These are phyloP conservation scores for Eidolon dupreanum DNA, from an alignment of 2,797 vertebrate genomes.

Conservation along the genomic window DNA sequence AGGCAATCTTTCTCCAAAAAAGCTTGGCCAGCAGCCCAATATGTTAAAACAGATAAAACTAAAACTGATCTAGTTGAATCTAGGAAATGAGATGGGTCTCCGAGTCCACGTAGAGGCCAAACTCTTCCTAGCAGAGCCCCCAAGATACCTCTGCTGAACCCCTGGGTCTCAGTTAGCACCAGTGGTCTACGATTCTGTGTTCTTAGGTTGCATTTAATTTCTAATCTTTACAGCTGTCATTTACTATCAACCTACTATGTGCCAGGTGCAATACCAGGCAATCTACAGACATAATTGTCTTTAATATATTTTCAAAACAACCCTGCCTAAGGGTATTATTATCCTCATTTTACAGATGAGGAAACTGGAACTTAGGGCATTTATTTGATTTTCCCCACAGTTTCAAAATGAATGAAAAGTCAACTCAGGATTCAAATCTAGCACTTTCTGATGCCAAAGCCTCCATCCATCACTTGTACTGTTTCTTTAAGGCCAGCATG, in stretches of 20 bases:
- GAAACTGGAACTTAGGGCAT: not conserved
- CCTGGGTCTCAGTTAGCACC: not conserved
- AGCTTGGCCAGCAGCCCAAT: not conserved
- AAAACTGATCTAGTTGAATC: not conserved
- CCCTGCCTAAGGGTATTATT: not conserved
- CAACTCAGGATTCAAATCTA: not conserved
- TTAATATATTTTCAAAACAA: not conserved
- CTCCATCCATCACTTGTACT: not conserved
- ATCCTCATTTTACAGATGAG: not conserved
- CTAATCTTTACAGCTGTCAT: not conserved
- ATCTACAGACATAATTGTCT: not conserved
- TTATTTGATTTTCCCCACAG: not conserved
- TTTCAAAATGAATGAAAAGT: not conserved
- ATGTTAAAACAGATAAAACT: not conserved
- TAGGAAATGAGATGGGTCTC: not conserved
- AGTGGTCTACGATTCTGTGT: not conserved
- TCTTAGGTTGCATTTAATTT: not conserved
- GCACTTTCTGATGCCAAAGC: not conserved
- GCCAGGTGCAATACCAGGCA: not conserved
- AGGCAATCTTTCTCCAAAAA: not conserved
- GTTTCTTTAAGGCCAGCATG: not conserved
- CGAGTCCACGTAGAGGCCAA: not conserved
- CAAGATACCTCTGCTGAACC: accelerated
- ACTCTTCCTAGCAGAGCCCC: not conserved
- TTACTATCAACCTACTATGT: not conserved